These are phyloP conservation scores for Epinephelus lanceolatus DNA, from an alignment of 2,113 vertebrate species.

Conservation along the genomic window DNA sequence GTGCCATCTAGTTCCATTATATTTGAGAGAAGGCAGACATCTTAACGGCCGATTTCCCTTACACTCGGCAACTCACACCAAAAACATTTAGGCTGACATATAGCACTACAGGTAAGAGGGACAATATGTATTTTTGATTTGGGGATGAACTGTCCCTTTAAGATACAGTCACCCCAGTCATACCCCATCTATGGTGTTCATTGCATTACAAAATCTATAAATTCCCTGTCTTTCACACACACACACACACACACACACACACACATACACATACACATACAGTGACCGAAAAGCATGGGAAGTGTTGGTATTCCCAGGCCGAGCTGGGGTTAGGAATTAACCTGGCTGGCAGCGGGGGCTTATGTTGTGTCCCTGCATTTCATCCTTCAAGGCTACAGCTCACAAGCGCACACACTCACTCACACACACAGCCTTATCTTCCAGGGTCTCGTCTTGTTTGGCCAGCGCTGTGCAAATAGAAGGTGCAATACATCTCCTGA, in stretches of 20 bases:
- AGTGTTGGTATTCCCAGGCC: conserved; percentile 77
- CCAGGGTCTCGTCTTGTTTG: conserved; percentile 85
- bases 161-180: neutral
- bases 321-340: conserved; percentile 80
- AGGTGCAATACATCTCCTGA: conserved; percentile 85
- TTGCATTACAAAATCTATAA: conserved; percentile 32
- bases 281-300: conserved; percentile 58
- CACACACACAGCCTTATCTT: conserved; percentile 78
- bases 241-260: neutral
- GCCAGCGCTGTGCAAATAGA: conserved; percentile 83
- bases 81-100: no score
- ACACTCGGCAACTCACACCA: no score
- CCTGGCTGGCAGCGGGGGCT: conserved; percentile 63
- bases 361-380: conserved; percentile 76
- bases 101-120: no score
- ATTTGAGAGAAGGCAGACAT: no score
- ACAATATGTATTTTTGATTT: no score
- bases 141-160: no score
- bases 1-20: no score
- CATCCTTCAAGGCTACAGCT: conserved; percentile 83
- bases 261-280: neutral
- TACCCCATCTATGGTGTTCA: neutral
- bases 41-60: no score
- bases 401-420: conserved; percentile 51
- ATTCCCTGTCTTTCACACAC: neutral